Conservation (phyloP, 2,113 vertebrate genomes). For the Cebus imitator region DNA sequence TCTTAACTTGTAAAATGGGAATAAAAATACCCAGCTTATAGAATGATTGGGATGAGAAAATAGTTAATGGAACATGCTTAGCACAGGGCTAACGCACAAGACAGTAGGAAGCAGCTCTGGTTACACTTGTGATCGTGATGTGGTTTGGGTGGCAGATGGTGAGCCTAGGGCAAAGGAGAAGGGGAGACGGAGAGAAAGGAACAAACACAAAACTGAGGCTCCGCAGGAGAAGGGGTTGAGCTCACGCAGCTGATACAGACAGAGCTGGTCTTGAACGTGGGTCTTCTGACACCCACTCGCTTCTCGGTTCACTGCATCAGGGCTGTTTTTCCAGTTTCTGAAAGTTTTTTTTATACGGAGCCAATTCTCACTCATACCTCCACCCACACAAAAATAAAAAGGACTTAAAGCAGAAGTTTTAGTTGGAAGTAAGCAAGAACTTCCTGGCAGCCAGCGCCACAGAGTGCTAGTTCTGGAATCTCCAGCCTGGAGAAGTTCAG, state of each 20-base stretch:
- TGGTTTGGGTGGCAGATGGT: not conserved
- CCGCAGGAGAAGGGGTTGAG: not conserved
- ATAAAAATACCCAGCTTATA: not conserved
- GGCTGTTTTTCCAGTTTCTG: constrained; percentile 56
- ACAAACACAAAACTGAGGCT: not conserved
- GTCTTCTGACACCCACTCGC: not conserved
- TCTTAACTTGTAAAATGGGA: constrained; percentile 16
- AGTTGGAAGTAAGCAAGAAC: constrained; percentile 4
- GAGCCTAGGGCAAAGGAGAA: not conserved
- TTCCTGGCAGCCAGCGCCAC: not conserved
- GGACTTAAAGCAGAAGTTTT: constrained; percentile 37
- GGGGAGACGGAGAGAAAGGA: not conserved
- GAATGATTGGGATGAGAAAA: not conserved
- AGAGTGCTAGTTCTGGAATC: not conserved
- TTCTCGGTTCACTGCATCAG: not conserved
- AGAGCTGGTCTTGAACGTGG: not conserved
- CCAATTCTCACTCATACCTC: constrained; percentile 29
- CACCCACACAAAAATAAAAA: constrained; percentile 56
- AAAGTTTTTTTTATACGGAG: constrained; percentile 1
- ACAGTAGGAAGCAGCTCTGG: not conserved
- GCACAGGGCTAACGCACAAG: not conserved
- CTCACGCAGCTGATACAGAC: not conserved
- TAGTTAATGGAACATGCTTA: not conserved
- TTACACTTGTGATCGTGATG: not conserved
- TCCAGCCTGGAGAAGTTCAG: constrained; percentile 9